Base-by-base conservation (phyloP, 2,113 vertebrate genomes). In the Callocephalon fimbriatum region DNA sequence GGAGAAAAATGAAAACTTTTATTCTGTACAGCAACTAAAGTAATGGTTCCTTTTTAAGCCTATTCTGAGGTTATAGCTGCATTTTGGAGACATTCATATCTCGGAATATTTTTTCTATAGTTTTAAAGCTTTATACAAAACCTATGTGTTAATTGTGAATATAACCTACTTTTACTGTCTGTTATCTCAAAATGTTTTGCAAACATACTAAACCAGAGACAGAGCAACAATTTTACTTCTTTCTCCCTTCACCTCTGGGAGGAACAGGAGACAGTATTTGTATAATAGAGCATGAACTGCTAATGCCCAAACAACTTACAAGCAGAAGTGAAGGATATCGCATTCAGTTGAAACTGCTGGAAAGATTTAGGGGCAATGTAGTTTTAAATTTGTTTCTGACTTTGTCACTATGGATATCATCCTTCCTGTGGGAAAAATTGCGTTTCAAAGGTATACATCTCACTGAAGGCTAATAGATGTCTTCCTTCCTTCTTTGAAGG, bases 1-100 rank as follows among this genome's bases (percentile, higher is more conserved):
- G 54, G 80, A 96, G 93, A 95, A 95, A 97, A 93, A 89, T 44
- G 31, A 59, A 84, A 80, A 71, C 85, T 92, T 91, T 82, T 94
- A 88, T 84, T 75, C 67, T 48, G 70, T 87, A 85, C 31, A 94
- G 42, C 32, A 84, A 93, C 67, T 63, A 85, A 86, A 91, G 26
- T 48, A 88, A 71, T 63, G 74, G 65, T 93, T 93, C 95, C 51
- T 76, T 51, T 86, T 84, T 54, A 59, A 79, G 23, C 32, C 86
- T 68, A 71, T 83, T 94, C 66, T 90, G 54, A 93, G 85, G 51
- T 61, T 70, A 81, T 66, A 54, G 54, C 73, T 98, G 66, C 32
- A 93, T 50, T 94, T 42, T 73, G 12, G 38, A 91, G 61, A 53
- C 75, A 70, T 80, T 96, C 85, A 44, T 68, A 62, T 37, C 79